A percentile compares a stretch with the other conserved stretches of the same genome.
phyloP scores from a whole-genome alignment of 2,888 invertebrate species.

The Chrysopilus asiliformis region DNA sequence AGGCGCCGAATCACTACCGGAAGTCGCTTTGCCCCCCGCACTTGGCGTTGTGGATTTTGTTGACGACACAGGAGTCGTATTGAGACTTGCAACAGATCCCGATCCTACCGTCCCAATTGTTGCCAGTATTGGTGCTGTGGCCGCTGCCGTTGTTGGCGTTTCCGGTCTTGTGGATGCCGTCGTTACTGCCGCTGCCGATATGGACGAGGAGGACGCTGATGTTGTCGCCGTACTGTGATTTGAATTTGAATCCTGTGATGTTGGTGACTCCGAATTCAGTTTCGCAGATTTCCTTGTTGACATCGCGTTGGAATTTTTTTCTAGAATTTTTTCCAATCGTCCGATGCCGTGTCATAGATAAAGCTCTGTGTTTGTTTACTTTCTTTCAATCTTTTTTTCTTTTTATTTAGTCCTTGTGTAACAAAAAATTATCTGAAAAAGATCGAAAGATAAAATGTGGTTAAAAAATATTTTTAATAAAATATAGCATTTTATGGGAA shows the following conservation, averaged over 20 bases:
- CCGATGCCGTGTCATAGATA: too few relatives aligned
- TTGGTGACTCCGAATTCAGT: conserved; percentile 20
- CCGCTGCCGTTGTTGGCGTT: conserved; percentile 8
- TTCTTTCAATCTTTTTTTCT: too few relatives aligned
- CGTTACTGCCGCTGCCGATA: conserved; percentile 9
- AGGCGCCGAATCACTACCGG: not conserved
- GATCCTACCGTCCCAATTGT: not conserved
- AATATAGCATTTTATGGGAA: too few relatives aligned
- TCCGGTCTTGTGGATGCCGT: conserved; percentile 6
- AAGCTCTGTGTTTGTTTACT: too few relatives aligned
- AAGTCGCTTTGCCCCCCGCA: not conserved
- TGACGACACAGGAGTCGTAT: conserved; percentile 1
- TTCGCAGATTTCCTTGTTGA: conserved; percentile 28
- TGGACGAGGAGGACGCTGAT: conserved; percentile 9
- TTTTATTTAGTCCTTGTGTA: conserved; percentile 2
- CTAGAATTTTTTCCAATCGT: too few relatives aligned
- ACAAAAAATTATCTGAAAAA: too few relatives aligned
- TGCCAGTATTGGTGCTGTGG: not conserved
- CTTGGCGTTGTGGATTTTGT: not conserved
- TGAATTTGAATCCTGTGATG: not conserved
- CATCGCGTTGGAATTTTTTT: conserved; percentile 2
- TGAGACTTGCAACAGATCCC: not conserved
- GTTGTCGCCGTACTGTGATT: not conserved
- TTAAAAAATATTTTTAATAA: too few relatives aligned
- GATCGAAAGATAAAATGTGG: too few relatives aligned